Evolutionary conservation across 2,113 vertebrate genomes (phyloP).

Genomic region (Ranitomeya imitator): DNA sequence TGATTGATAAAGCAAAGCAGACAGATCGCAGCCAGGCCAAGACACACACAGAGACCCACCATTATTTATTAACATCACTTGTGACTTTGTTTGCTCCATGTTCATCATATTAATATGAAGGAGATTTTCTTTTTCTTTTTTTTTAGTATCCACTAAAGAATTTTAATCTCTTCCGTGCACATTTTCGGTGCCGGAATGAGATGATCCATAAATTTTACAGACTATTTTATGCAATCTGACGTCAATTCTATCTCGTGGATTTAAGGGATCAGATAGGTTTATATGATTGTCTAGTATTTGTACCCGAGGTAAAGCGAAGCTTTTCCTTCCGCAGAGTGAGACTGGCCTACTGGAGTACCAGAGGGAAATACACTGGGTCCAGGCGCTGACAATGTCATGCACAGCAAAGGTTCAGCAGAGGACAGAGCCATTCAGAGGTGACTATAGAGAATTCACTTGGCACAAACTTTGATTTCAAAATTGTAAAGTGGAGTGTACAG

Average conservation of each 20-base stretch:
- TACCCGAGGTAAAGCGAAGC: background rate
- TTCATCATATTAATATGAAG: background rate
- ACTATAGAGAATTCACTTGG: background rate
- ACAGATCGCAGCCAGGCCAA: slow-evolving; percentile 13
- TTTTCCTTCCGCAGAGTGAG: background rate
- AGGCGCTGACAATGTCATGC: background rate
- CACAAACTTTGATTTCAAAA: background rate
- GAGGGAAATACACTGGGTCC: too few relatives aligned
- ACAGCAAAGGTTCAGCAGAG: background rate
- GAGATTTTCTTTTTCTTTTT: background rate
- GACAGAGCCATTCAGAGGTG: background rate
- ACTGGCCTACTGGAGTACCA: background rate
- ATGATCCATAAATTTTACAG: background rate
- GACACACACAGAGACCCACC: slow-evolving; percentile 17
- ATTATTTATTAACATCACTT: slow-evolving; percentile 20
- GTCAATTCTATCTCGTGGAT: background rate
- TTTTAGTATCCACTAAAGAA: background rate
- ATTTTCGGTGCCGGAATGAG: background rate
- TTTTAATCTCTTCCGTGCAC: background rate
- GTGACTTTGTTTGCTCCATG: background rate
- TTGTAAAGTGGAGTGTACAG: too few relatives aligned
- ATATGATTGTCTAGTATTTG: background rate
- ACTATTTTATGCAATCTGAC: background rate
- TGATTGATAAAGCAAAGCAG: slow-evolving; percentile 40
- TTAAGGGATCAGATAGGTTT: background rate